Evolutionary conservation across 2,797 vertebrate species (phyloP).

Genomic region (Parauchenoglanis punctatus): DNA sequence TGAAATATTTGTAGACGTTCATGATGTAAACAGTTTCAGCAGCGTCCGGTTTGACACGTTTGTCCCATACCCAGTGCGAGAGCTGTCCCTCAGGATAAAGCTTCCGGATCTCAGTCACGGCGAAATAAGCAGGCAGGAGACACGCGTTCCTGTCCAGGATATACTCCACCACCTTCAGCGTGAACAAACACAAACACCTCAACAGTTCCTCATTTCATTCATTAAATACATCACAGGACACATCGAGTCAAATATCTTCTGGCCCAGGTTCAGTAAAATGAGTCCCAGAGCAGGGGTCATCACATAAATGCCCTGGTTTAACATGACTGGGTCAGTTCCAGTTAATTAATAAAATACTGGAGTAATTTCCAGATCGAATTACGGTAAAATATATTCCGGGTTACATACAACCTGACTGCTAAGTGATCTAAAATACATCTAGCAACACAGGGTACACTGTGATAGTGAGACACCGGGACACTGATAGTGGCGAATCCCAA

Average conservation of each 20-base stretch:
- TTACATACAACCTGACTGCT: background rate
- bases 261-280: background rate
- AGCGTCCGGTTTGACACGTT: background rate
- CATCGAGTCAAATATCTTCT: background rate
- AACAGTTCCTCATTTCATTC: background rate
- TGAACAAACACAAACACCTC: background rate
- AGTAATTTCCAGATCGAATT: background rate
- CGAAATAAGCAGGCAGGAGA: conserved; percentile 95
- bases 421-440: no score
- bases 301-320: no score
- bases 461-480: no score
- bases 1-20: background rate
- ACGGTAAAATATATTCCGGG: background rate
- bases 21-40: no score
- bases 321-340: background rate
- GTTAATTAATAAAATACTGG: background rate
- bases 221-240: background rate
- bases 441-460: no score
- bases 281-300: background rate
- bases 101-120: conserved; percentile 95
- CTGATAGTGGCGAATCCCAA: no score
- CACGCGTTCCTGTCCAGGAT: conserved; percentile 97
- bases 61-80: conserved; percentile 87
- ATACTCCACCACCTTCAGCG: conserved; percentile 90
- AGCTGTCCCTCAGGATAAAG: conserved; percentile 97